Base-by-base conservation (phyloP, 2,797 vertebrate genomes). In the Sylvia borin region DNA sequence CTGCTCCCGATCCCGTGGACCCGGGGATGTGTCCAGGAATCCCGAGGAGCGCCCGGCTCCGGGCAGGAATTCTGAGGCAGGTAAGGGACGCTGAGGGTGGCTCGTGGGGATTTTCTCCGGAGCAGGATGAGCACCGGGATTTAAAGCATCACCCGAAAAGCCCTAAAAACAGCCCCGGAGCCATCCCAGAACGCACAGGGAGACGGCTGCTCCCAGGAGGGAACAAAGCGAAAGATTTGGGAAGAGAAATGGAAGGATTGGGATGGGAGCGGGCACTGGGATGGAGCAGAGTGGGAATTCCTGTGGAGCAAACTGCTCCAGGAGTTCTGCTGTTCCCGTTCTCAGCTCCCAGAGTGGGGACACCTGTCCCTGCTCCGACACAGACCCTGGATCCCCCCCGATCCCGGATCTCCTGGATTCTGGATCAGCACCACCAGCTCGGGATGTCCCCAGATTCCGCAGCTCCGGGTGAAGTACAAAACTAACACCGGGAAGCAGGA, bases 161-260 rank as follows among this genome's bases (percentile, higher is more conserved):
- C 36, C 26, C 26, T 2, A 11, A 32, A 34, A 64, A 36, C 11
- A 1, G 17, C 26, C 38, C 19, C 1, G 1, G 51, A 66, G 17
- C 36, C 7, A 0, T 17, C 27, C 8, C 13, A 2, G 58, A 7
- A 24, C 4, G 13, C 40, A 40, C 16, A 15, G 54, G 61, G 70
- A 74, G 8, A 1, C 2, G 19, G 64, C 45, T 38, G 53, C 45
- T 51, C 53, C 45, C 4, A 4, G 38, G 9, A 18, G 16, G 60
- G 60, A 34, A n/a, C 0, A 1, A 0, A 9, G 10, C 0, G 8
- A 0, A 11, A 18, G 25, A 26, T 45, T 18, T n/a, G 67, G 85
- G 67, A n/a, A 51, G 32, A 10, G 0, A 6, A 43, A 38, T 3
- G 3, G 57, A 32, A 51, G 16, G 27, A 16, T 47, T 1, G 19